A percentile compares a stretch with the other conserved stretches of the same genome.
Evolutionary conservation across 2,888 invertebrate genomes (phyloP).

Genomic region (Molorchus minor): DNA sequence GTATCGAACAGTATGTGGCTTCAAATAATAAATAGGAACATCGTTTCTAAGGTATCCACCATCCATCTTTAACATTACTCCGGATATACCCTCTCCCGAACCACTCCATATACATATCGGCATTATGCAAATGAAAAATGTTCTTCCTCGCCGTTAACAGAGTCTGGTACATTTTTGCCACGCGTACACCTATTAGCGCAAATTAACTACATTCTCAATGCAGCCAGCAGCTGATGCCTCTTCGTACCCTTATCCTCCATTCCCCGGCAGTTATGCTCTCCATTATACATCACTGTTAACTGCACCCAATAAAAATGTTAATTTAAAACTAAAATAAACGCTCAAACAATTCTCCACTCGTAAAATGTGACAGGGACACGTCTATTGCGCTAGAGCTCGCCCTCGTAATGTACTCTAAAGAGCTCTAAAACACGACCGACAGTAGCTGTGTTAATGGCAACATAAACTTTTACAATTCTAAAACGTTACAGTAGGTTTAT

Average conservation of each 20-base stretch:
- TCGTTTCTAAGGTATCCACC: no score
- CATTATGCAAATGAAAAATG: no score
- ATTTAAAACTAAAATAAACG: slow-evolving; percentile 1
- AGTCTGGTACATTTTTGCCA: neutral
- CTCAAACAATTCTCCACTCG: no score
- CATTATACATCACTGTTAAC: neutral
- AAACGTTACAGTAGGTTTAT: neutral
- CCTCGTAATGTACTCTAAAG: slow-evolving; percentile 1
- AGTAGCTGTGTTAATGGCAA: slow-evolving; percentile 1
- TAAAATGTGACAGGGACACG: neutral
- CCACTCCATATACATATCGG: no score
- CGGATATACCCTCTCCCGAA: no score
- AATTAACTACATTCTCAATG: neutral
- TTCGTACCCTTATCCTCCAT: neutral
- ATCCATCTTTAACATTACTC: no score
- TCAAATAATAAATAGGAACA: no score
- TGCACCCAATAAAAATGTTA: neutral
- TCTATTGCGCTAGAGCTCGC: neutral
- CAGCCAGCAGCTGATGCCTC: neutral
- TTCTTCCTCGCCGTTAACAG: no score
- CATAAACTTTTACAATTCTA: slow-evolving; percentile 1
- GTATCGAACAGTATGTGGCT: no score
- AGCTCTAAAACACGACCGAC: slow-evolving; percentile 1
- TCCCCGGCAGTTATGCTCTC: neutral
- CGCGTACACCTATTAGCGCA: neutral